Conservation (phyloP, 2,113 vertebrate species). For the Tragelaphus scriptus region DNA sequence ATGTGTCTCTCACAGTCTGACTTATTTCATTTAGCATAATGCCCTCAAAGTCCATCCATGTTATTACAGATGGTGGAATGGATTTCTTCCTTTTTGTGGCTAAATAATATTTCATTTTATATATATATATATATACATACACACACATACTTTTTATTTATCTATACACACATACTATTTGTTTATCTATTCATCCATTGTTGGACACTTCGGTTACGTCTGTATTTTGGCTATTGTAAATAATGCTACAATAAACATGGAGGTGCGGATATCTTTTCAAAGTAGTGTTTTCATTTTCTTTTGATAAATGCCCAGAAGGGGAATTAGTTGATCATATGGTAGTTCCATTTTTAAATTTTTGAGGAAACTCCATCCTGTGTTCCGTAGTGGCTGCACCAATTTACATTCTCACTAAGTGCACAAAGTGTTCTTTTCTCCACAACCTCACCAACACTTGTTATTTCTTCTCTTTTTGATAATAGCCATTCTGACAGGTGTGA, state of each 20-base stretch:
- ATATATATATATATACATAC: too few species aligned
- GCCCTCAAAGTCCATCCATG: not conserved
- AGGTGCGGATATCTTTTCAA: not conserved
- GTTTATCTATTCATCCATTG: not conserved
- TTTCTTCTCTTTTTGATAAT: not conserved
- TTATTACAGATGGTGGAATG: not conserved
- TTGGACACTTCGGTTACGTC: not conserved
- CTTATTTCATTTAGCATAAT: not conserved
- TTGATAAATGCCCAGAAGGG: not conserved
- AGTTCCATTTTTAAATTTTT: not conserved
- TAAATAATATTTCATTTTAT: not conserved
- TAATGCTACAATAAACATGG: not conserved
- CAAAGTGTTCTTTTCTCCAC: not conserved
- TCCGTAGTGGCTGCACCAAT: not conserved
- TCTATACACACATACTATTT: not conserved
- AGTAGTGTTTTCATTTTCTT: not conserved
- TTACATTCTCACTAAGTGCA: not conserved
- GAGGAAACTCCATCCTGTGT: not conserved
- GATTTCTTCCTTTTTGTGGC: not conserved
- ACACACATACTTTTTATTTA: not conserved
- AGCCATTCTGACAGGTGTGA: not conserved
- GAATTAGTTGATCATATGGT: not conserved
- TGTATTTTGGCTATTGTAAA: not conserved
- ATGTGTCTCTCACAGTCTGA: not conserved
- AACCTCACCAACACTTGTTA: too few species aligned